Conservation (phyloP, 2,113 vertebrate species). For the Lipophrys pholis region DNA sequence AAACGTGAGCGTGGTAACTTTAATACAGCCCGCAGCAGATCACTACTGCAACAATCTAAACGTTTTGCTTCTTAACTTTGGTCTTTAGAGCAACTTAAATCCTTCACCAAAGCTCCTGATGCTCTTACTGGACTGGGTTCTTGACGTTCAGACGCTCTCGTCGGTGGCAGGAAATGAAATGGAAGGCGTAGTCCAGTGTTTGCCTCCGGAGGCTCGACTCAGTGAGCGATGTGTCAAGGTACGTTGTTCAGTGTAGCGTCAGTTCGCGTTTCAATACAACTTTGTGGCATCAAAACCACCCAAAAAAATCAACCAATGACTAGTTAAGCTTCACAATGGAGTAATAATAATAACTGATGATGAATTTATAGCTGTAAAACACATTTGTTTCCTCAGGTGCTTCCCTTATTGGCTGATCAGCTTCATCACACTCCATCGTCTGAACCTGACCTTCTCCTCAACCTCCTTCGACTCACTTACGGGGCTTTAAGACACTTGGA, state of each 20-base stretch:
- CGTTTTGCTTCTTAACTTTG: not conserved
- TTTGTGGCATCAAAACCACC: not conserved
- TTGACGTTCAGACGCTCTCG: conserved; percentile 78
- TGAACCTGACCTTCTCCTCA: conserved; percentile 80
- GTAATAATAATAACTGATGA: not conserved
- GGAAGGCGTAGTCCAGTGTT: conserved; percentile 49
- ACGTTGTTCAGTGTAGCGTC: not conserved
- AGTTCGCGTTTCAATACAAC: conserved; percentile 9
- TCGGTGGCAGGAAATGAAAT: conserved; percentile 62
- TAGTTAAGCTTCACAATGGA: not conserved
- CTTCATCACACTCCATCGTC: conserved; percentile 84
- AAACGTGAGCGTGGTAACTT: not conserved
- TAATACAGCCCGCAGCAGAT: not conserved
- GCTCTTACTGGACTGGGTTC: conserved; percentile 89
- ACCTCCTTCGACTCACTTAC: conserved; percentile 87
- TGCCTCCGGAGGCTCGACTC: conserved; percentile 63
- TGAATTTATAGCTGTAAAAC: not conserved
- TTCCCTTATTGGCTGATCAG: conserved; percentile 87
- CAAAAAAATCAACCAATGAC: conserved; percentile 6
- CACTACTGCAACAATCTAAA: not conserved
- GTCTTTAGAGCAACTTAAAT: conserved; percentile 74
- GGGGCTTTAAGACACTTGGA: conserved; percentile 87
- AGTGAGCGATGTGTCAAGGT: conserved; percentile 90
- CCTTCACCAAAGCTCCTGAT: conserved; percentile 82
- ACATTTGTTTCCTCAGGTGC: conserved; percentile 75